Conservation (phyloP, 1,140 invertebrate species). For the Drosophila sturtevanti region DNA sequence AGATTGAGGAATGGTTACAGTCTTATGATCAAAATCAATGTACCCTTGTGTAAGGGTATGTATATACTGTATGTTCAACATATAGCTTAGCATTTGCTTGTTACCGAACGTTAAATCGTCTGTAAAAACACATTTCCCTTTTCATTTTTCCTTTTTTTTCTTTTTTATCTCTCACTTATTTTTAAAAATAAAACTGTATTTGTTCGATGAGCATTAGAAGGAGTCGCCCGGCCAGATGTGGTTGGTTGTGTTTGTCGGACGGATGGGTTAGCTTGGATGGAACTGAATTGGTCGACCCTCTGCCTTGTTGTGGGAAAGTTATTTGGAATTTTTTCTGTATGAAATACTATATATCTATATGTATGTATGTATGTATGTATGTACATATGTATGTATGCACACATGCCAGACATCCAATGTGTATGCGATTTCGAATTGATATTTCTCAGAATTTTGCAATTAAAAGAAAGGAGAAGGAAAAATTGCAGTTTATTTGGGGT, state of each 20-base stretch:
- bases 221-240: background rate
- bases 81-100: background rate
- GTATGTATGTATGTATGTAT: too few relatives aligned
- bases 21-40: background rate
- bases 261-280: background rate
- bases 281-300: background rate
- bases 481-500: slow-evolving; percentile 4
- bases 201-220: slow-evolving; percentile 4
- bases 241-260: background rate
- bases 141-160: background rate
- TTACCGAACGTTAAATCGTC: slow-evolving; percentile 4
- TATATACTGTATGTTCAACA: too few relatives aligned
- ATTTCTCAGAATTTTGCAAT: slow-evolving; percentile 4
- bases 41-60: background rate
- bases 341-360: background rate
- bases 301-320: background rate
- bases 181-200: slow-evolving; percentile 9
- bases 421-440: background rate
- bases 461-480: background rate
- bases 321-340: background rate
- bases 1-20: too few relatives aligned
- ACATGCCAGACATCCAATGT: background rate
- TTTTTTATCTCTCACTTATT: background rate
- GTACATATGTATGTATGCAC: too few relatives aligned
- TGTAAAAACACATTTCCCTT: slow-evolving; percentile 3